Conservation (phyloP, 2,888 invertebrate genomes). For the Nephrocerus scutellatus region DNA sequence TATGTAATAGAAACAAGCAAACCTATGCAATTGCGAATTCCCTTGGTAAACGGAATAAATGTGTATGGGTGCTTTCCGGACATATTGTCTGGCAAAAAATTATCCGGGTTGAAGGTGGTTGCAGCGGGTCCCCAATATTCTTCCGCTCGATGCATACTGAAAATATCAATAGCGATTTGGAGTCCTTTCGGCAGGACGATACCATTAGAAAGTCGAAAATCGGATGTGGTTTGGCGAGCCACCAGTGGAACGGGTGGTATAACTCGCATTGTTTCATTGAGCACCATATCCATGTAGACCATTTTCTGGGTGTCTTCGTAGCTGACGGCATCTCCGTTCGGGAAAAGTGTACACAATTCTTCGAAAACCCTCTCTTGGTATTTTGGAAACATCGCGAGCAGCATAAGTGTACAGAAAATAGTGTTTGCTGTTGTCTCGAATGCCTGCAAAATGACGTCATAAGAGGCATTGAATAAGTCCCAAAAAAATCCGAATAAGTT, state of each 20-base stretch:
- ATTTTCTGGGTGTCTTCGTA: constrained; percentile 37
- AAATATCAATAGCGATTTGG: constrained; percentile 39
- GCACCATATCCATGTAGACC: constrained; percentile 38
- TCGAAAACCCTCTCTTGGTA: constrained; percentile 38
- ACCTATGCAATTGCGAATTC: constrained; percentile 43
- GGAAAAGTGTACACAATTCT: constrained; percentile 33
- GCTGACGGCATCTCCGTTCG: constrained; percentile 28
- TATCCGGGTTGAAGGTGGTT: constrained; percentile 40
- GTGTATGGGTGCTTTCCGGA: constrained; percentile 40
- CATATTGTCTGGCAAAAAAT: constrained; percentile 40
- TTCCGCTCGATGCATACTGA: constrained; percentile 39
- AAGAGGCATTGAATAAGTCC: too few species aligned
- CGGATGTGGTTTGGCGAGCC: constrained; percentile 31
- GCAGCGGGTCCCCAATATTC: constrained; percentile 42
- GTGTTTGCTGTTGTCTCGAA: constrained; percentile 44
- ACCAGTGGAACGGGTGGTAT: constrained; percentile 40
- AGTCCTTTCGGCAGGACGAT: constrained; percentile 36
- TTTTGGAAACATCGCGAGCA: constrained; percentile 39
- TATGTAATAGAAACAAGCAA: too few species aligned
- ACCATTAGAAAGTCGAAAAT: constrained; percentile 33
- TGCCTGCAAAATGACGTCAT: constrained; percentile 31
- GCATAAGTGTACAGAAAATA: constrained; percentile 30
- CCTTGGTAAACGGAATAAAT: constrained; percentile 44
- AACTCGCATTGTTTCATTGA: constrained; percentile 42
- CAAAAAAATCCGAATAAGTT: too few species aligned